Base-by-base conservation (phyloP, 2,113 vertebrate genomes). In the Erythrocebus patas region DNA sequence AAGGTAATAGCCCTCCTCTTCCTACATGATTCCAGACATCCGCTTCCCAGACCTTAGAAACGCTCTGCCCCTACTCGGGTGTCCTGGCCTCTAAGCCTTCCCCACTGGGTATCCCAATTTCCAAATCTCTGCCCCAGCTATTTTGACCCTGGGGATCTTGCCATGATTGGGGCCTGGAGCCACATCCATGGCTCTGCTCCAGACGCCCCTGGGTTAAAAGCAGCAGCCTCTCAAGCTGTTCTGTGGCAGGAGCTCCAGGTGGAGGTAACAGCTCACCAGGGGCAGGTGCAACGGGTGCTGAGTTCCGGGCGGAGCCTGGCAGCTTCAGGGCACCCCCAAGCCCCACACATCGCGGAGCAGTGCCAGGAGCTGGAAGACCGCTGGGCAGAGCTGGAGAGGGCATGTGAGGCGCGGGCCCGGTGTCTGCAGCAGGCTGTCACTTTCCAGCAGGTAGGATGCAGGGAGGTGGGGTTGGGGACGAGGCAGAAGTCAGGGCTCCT, bases 371-470 rank as follows among this genome's bases (percentile, higher is more conserved):
- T 99, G 97, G 95, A 96, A 50, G 73, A 76, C 80, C 97, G 97
- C 83, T 99, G 99, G 99, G 98, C 98, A 87, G 99, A 98, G 94
- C 98, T 99, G 81, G 99, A 99, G 95, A 98, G 98, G 43, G 98
- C 98, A 0, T 99, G 99, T 79, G 98, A 98, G 30, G 98, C 97
- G n/a, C 98, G 98, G 92, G 97, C 98, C 66, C 98, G 93, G 55
- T 96, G 98, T 92, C 98, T 99, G 89, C 99, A 99, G 96, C 98
- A 98, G 43, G 99, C 99, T 3, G 96, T 99, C 73, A 97, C 97
- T 87, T 98, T 99, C 94, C 99, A 99, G 80, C 99, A 99, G 99
- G 99, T 99, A 98, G 20, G 97, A 75, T 50, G 18, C 30, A 8
- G 32, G 73, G 52, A 43, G 73, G 6, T 5, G 0, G 57, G 70